phyloP scores from a whole-genome alignment of 2,888 invertebrate species.

The Formica aserva region DNA sequence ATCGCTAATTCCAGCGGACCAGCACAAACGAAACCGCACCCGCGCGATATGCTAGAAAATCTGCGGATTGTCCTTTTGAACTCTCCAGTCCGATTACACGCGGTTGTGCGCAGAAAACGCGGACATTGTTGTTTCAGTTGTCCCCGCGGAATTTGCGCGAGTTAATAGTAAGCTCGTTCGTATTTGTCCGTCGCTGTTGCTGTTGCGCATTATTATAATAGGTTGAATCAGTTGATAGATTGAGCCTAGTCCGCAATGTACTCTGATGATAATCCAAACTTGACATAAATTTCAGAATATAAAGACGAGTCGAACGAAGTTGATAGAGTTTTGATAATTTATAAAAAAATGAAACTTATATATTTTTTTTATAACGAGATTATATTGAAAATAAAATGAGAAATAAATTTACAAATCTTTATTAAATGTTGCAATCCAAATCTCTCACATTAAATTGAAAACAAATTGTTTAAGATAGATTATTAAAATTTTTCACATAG shows the following conservation, averaged over 20 bases:
- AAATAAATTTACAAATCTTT: neutral
- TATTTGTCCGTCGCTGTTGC: neutral
- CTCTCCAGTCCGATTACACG: conserved; percentile 32
- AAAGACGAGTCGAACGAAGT: neutral
- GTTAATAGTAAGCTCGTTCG: conserved; percentile 37
- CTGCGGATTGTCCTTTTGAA: conserved; percentile 57
- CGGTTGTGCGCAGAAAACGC: conserved; percentile 10
- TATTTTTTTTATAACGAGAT: too few relatives aligned
- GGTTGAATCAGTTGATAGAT: conserved; percentile 14
- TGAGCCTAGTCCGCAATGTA: neutral
- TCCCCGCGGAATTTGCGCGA: conserved; percentile 33
- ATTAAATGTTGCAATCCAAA: neutral
- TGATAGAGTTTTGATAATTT: neutral
- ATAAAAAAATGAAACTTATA: neutral
- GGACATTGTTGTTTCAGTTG: conserved; percentile 32
- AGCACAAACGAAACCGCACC: conserved; percentile 58
- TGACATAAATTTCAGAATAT: neutral
- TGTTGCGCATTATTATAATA: conserved; percentile 26
- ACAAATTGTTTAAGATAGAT: neutral
- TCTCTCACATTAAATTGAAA: neutral
- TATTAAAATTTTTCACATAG: neutral
- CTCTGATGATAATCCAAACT: neutral
- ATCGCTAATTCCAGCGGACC: conserved; percentile 71
- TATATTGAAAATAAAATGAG: neutral
- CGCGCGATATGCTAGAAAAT: conserved; percentile 56